phyloP scores from a whole-genome alignment of 23 tunicate genomes.

The Oikopleura vanhoeffeni region DNA sequence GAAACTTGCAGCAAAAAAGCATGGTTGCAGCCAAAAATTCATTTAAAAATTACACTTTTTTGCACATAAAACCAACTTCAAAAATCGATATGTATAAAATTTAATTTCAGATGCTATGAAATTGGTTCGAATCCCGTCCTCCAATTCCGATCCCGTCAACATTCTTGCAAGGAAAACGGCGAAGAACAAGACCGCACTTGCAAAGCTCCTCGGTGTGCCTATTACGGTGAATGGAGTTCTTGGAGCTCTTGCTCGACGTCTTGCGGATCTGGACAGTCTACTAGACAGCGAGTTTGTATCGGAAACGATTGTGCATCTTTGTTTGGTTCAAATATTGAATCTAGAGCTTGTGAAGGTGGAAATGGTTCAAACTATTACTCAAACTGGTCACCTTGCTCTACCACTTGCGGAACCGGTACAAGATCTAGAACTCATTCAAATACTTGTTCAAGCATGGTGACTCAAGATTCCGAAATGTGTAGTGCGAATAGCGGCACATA shows the following conservation, averaged over 20 bases:
- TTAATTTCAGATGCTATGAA: background rate
- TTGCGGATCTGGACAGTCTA: background rate
- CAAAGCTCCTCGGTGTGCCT: constrained; percentile 2
- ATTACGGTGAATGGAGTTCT: background rate
- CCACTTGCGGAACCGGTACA: constrained; percentile 46
- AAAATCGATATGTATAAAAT: no score
- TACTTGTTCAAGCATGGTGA: constrained; percentile 16
- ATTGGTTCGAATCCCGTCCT: background rate
- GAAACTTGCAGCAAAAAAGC: no score
- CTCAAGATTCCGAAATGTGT: constrained; percentile 17
- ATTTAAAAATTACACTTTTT: no score
- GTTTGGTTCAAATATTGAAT: background rate
- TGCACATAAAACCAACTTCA: no score
- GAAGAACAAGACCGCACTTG: background rate
- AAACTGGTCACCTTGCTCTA: constrained; percentile 51
- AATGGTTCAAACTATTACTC: constrained; percentile 18
- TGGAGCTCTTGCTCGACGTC: constrained; percentile 9
- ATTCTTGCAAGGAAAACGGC: background rate
- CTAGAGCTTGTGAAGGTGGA: constrained; percentile 2
- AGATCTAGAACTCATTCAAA: constrained; percentile 16
- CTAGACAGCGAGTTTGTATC: background rate
- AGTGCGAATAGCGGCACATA: constrained; percentile 16
- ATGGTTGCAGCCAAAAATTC: no score
- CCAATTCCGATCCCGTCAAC: background rate
- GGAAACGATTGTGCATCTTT: background rate